Conservation (phyloP, 1,140 invertebrate species). For the Phenacoccus solenopsis region DNA sequence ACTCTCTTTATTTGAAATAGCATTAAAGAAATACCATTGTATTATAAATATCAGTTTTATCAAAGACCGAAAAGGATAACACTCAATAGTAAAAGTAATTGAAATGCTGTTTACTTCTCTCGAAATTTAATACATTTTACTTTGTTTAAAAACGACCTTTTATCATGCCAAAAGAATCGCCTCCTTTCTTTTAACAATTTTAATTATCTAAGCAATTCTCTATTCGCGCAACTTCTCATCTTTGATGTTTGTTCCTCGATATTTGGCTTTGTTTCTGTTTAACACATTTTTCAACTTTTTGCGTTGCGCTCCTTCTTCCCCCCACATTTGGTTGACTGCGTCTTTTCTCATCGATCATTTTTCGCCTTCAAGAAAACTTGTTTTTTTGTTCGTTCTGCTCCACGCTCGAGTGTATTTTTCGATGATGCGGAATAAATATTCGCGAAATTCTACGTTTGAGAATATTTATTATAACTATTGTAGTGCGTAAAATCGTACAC, state of each 20-base stretch:
- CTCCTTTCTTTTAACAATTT: background rate
- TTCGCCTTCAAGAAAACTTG: too few species aligned
- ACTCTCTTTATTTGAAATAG: background rate
- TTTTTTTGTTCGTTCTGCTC: too few species aligned
- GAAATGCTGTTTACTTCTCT: background rate
- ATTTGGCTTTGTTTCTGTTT: constrained; percentile 2
- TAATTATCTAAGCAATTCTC: background rate
- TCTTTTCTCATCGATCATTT: too few species aligned
- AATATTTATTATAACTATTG: too few species aligned
- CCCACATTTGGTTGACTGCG: background rate
- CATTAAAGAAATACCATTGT: background rate
- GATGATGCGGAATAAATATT: too few species aligned
- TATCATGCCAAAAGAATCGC: background rate
- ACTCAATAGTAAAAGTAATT: background rate
- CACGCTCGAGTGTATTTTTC: too few species aligned
- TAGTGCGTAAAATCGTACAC: too few species aligned
- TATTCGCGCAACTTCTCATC: background rate
- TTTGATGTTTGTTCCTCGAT: background rate
- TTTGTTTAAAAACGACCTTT: constrained; percentile 2
- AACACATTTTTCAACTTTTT: background rate
- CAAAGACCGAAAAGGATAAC: background rate
- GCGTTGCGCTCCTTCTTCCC: background rate
- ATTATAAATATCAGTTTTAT: background rate
- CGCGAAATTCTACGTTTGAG: too few species aligned
- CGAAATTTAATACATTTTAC: background rate